Evolutionary conservation across 2,888 invertebrate species (phyloP).

Genomic region (Trachelus troglodyta): DNA sequence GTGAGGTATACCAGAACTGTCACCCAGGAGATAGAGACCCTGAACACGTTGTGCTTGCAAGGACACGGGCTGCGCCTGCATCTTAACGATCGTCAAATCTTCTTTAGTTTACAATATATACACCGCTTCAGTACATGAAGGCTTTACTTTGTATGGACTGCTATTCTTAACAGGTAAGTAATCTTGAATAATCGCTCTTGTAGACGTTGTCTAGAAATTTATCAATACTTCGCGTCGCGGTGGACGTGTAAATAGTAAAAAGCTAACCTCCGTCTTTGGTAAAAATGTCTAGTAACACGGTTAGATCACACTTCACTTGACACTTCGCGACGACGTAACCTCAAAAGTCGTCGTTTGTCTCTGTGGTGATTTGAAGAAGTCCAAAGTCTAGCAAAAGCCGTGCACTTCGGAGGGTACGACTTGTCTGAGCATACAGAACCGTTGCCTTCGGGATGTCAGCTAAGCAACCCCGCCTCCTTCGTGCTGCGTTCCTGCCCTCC

Average conservation of each 20-base stretch:
- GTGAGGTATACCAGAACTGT: constrained; percentile 54
- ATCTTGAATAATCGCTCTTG: background rate
- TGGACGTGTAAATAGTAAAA: background rate
- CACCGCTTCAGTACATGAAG: background rate
- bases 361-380: background rate
- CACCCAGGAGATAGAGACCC: constrained; percentile 44
- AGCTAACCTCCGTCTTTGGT: background rate
- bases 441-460: constrained; percentile 16
- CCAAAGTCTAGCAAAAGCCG: background rate
- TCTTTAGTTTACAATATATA: background rate
- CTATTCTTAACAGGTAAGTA: background rate
- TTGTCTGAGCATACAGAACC: constrained; percentile 36
- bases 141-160: background rate
- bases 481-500: constrained; percentile 25
- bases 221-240: background rate
- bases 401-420: constrained; percentile 30
- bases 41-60: constrained; percentile 36
- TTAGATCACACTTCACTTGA: background rate
- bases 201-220: background rate
- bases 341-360: background rate
- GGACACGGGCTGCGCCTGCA: constrained; percentile 49
- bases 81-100: constrained; percentile 16
- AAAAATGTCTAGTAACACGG: background rate
- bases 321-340: background rate
- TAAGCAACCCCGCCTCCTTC: constrained; percentile 28